Conservation (phyloP, 1,140 invertebrate species). For the Neuroterus valhalla region DNA sequence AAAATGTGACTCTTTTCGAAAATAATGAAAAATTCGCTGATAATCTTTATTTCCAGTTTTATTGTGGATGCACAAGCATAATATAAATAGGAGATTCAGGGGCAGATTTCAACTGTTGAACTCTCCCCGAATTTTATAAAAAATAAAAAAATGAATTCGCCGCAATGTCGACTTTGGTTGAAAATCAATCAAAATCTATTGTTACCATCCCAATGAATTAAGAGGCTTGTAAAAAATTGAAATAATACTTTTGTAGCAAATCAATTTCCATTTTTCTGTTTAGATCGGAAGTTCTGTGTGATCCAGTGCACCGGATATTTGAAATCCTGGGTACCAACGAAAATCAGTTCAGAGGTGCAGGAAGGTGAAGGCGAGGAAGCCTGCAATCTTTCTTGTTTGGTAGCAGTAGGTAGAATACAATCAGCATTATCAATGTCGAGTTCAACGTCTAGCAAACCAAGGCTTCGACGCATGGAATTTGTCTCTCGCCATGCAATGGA, state of each 20-base stretch:
- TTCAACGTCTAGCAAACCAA: constrained; percentile 57
- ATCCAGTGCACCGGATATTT: constrained; percentile 94
- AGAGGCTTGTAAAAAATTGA: constrained; percentile 8
- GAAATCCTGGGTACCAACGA: constrained; percentile 92
- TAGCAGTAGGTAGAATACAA: constrained; percentile 85
- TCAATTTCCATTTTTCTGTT: constrained; percentile 33
- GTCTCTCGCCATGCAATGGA: constrained; percentile 95
- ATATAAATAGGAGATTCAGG: too few species aligned
- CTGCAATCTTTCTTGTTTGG: constrained; percentile 89
- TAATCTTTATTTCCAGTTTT: too few species aligned
- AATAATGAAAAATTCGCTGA: too few species aligned
- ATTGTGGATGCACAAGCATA: too few species aligned
- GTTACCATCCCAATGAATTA: too few species aligned
- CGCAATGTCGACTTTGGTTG: too few species aligned
- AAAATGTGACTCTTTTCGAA: too few species aligned
- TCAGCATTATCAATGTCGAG: constrained; percentile 64
- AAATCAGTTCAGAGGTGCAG: constrained; percentile 81
- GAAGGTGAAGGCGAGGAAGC: constrained; percentile 83
- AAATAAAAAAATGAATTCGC: too few species aligned
- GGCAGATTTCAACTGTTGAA: too few species aligned
- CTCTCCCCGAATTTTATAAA: too few species aligned
- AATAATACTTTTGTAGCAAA: too few species aligned
- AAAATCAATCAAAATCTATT: too few species aligned
- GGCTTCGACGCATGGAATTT: constrained; percentile 81
- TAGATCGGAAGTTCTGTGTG: constrained; percentile 86